phyloP scores from a whole-genome alignment of 2,797 vertebrate species.

The Phoebastria nigripes region DNA sequence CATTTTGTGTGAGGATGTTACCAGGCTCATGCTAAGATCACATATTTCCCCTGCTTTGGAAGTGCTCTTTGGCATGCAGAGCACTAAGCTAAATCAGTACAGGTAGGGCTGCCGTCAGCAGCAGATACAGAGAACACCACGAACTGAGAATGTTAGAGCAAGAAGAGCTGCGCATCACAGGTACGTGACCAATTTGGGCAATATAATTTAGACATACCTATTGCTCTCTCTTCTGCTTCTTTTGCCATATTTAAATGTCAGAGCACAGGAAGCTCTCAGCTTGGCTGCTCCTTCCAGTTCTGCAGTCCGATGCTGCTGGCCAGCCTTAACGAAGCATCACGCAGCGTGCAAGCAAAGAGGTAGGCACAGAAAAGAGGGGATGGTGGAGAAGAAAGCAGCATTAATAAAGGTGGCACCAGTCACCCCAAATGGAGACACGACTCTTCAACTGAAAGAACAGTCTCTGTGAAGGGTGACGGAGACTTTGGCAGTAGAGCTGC shows the following conservation, averaged over 20 bases:
- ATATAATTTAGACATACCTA: neutral
- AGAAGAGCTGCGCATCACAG: neutral
- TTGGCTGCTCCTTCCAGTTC: neutral
- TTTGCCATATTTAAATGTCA: neutral
- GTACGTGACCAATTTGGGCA: neutral
- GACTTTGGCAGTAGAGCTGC: neutral
- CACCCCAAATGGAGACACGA: neutral
- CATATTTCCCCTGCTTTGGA: neutral
- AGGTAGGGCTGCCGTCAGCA: neutral
- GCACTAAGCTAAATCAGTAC: neutral
- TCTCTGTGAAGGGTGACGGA: neutral
- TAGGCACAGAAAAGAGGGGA: no score
- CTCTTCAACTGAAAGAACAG: neutral
- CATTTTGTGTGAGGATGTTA: neutral
- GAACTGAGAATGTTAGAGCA: neutral
- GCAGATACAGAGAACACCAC: neutral
- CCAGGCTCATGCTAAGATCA: neutral
- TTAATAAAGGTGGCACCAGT: neutral
- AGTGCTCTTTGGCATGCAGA: neutral
- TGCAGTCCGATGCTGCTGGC: neutral
- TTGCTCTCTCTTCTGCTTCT: neutral
- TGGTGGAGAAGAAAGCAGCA: neutral
- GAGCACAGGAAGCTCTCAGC: neutral
- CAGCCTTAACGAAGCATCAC: neutral
- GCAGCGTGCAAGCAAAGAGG: neutral